Percentiles rank a stretch among this genome's conserved stretches.
phyloP scores from a whole-genome alignment of 2,888 invertebrate genomes.

The Actias luna region DNA sequence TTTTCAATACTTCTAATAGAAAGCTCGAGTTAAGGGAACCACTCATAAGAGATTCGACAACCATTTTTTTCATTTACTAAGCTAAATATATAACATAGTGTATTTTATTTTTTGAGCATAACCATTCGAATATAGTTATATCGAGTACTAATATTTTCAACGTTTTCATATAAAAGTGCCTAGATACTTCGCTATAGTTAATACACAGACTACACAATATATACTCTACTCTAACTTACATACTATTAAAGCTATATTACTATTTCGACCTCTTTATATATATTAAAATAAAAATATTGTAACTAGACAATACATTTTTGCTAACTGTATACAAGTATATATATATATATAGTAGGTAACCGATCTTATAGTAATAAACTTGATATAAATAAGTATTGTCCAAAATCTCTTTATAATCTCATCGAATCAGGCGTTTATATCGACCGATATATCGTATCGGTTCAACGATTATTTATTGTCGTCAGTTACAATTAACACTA shows the following conservation, averaged over 20 bases:
- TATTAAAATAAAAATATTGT: conserved; percentile 11
- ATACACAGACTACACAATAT: conserved; percentile 29
- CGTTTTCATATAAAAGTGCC: conserved; percentile 31
- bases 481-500: not conserved
- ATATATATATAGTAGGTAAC: conserved; percentile 18
- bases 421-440: not conserved
- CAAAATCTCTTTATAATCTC: conserved; percentile 10
- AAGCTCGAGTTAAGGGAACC: conserved; percentile 76
- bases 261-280: conserved; percentile 42
- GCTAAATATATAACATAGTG: conserved; percentile 26
- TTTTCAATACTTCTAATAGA: conserved; percentile 58
- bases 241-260: conserved; percentile 77
- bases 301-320: conserved; percentile 14
- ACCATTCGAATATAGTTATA: conserved; percentile 41
- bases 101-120: conserved; percentile 50
- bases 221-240: conserved; percentile 40
- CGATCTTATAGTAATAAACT: conserved; percentile 6
- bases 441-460: not conserved
- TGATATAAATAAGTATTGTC: conserved; percentile 15
- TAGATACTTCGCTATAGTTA: conserved; percentile 33
- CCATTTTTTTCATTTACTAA: conserved; percentile 57
- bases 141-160: conserved; percentile 19
- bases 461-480: conserved; percentile 5
- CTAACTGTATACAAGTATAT: conserved; percentile 16
- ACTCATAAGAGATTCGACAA: conserved; percentile 75